These are phyloP conservation scores for Ochotona princeps DNA, from an alignment of 2,113 vertebrate genomes.

Conservation along the genomic window DNA sequence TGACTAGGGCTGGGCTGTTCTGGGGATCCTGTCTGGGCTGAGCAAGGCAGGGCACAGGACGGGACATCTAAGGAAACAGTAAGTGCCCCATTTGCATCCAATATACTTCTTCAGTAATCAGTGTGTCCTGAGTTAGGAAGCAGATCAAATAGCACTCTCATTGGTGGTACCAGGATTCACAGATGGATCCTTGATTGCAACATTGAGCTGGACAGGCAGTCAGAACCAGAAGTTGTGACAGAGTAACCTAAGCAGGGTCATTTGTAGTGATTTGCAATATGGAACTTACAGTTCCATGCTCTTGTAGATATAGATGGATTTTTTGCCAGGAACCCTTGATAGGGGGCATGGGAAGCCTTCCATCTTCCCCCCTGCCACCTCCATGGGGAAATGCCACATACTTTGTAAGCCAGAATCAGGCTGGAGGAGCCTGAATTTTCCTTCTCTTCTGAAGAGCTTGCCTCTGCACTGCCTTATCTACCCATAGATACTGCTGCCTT, in stretches of 20 bases:
- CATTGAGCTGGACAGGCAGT: background rate
- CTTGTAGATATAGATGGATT: background rate
- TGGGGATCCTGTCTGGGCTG: background rate
- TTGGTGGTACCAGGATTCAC: background rate
- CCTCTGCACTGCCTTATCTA: background rate
- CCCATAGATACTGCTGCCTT: background rate
- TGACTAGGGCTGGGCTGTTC: background rate
- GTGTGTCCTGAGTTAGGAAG: constrained; percentile 17
- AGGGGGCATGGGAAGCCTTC: background rate
- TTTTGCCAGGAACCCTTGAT: background rate
- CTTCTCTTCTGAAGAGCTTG: background rate
- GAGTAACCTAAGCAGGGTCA: background rate
- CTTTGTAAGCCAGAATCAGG: background rate
- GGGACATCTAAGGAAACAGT: background rate
- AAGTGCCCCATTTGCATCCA: background rate
- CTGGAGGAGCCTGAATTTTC: background rate
- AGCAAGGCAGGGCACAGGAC: background rate
- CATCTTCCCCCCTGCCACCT: background rate
- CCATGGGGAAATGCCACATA: background rate
- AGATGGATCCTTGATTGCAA: background rate
- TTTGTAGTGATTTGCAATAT: background rate
- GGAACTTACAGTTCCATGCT: background rate
- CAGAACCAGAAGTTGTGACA: background rate
- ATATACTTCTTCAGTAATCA: background rate
- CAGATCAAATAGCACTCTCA: background rate